Conservation (phyloP, 2,113 vertebrate genomes). For the Actinemys pallida region DNA sequence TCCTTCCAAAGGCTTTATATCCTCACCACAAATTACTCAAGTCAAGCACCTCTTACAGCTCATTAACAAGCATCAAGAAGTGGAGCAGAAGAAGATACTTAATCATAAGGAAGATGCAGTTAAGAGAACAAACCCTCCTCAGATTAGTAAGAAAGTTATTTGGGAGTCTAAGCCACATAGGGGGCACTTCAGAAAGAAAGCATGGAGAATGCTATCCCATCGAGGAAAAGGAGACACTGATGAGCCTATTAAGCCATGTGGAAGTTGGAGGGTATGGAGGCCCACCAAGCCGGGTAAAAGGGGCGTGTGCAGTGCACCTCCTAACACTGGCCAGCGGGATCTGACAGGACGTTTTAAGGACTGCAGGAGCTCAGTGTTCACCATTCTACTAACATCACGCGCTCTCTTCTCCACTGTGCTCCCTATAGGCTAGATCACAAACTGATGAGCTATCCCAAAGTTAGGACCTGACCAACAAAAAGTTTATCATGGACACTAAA, state of each 20-base stretch:
- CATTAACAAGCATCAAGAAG: conserved; percentile 61
- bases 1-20: conserved; percentile 26
- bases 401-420: not conserved
- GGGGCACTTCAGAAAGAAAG: not conserved
- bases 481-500: too few relatives aligned
- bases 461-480: not conserved
- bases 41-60: conserved; percentile 53
- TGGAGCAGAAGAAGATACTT: conserved; percentile 46
- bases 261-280: not conserved
- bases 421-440: not conserved
- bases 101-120: conserved; percentile 57
- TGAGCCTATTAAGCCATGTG: not conserved
- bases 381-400: accelerated
- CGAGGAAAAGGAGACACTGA: not conserved
- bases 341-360: not conserved
- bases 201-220: not conserved
- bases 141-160: not conserved
- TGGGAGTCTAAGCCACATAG: conserved; percentile 13
- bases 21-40: conserved; percentile 53
- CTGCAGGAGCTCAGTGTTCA: not conserved
- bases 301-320: too few relatives aligned
- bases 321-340: not conserved
- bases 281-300: not conserved
- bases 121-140: conserved; percentile 49
- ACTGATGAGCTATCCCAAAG: not conserved